These are phyloP conservation scores for Troglohyphantes excavatus DNA, from an alignment of 2,888 invertebrate genomes.

Conservation along the genomic window DNA sequence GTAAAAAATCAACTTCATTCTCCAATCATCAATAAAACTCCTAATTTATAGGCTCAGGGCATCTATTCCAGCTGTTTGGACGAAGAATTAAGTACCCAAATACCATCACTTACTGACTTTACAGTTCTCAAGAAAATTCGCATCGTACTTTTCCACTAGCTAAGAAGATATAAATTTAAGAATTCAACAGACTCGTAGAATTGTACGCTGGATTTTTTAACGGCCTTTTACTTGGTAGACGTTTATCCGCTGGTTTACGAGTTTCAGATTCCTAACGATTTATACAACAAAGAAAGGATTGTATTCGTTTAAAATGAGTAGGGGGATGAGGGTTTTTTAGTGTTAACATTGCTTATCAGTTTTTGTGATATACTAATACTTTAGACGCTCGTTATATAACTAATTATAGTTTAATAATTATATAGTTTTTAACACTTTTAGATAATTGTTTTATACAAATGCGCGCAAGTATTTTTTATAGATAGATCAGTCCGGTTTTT, in stretches of 20 bases:
- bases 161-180: conserved; percentile 69
- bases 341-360: too few relatives aligned
- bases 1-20: conserved; percentile 70
- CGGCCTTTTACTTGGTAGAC: conserved; percentile 35
- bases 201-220: conserved; percentile 49
- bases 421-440: too few relatives aligned
- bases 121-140: conserved; percentile 74
- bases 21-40: conserved; percentile 72
- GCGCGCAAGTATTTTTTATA: too few relatives aligned
- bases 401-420: too few relatives aligned
- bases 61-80: conserved; percentile 54
- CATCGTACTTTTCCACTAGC: conserved; percentile 52
- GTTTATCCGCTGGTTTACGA: conserved; percentile 69
- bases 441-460: too few relatives aligned
- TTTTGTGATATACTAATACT: too few relatives aligned
- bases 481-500: too few relatives aligned
- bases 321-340: too few relatives aligned
- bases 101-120: conserved; percentile 64
- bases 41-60: conserved; percentile 71
- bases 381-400: too few relatives aligned
- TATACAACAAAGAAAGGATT: conserved; percentile 58
- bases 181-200: conserved; percentile 39
- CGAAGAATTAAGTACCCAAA: conserved; percentile 75
- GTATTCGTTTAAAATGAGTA: not conserved
- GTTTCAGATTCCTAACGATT: conserved; percentile 29